Evolutionary conservation across 2,113 vertebrate species (phyloP), one percentile per base, ranked within the genome.

Genomic region (Furnarius figulus): DNA sequence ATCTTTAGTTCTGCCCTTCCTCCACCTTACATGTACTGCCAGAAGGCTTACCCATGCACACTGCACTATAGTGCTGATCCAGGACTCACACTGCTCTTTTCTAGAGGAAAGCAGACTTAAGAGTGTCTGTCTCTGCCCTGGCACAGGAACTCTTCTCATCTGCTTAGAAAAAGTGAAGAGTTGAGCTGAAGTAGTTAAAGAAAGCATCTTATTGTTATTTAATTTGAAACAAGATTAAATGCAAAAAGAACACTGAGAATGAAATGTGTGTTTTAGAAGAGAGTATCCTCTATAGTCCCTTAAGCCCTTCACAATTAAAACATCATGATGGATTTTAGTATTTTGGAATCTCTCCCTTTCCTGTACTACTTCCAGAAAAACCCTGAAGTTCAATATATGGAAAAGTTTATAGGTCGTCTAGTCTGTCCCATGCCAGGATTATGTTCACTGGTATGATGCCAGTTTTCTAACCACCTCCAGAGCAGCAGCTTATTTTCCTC

Each of bases 401-500:
- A 87, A 84, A 95, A 92, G 46, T 93, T 86, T 92, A 79, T 82
- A 90, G 76, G 58, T 89, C 3, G 0, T 63, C 63, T 90, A 44
- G 19, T 68, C 31, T 89, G 53, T 65, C 52, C 47, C 9, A 13
- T 88, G 88, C 83, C 88, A 94, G 77, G 90, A 92, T 92, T 93
- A 44, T 49, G 25, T 82, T 94, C 70, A 35, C 53, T 95, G 90
- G 49, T 90, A 49, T 75, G 66, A 67, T 79, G 83, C 90, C 92
- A 96, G 62, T 86, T 87, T 86, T 71, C 66, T 76, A 86, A 62
- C 49, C 74, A 91, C 80, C 73, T 92, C 77, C 88, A 92, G 90
- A 96, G 86, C 24, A 92, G 85, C n/a, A 94, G 58, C 65, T 85
- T 89, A 27, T 65, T 92, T 96, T 87, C n/a, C n/a, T n/a, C n/a